Base-by-base conservation (phyloP, 2,888 invertebrate species). In the Drosophila meridionalis region DNA sequence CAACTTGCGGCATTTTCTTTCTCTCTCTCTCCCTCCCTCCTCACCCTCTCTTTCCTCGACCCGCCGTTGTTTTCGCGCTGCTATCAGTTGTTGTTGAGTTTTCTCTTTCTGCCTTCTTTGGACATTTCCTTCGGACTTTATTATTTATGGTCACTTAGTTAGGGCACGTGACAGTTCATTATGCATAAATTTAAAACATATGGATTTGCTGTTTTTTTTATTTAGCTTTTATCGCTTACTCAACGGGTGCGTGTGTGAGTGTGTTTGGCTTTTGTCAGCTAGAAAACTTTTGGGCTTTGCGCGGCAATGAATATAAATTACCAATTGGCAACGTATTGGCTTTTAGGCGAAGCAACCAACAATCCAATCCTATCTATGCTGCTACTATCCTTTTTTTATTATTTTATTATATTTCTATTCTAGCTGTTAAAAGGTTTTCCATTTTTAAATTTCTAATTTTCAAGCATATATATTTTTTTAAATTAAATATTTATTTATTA, bases 141-240 rank as follows among this genome's bases (percentile, higher is more conserved):
- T 82, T 84, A 82, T 86, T 86, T 82, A 86, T 82, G 84, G 75
- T 70, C 82, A 79, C 72, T 86, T 79, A 68, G 73, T 69, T 70
- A 34, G 61, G 53, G 67, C 73, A 73, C 61, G 73, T 73, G 79
- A 81, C 75, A 78, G 78, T 82, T 78, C 80, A 80, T 82, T 71
- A 71, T 78, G 71, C 73, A 81, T 78, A 80, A 78, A 74, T 81
- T 79, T 73, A 69, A 73, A 72, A 67, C 82, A 81, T 82, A 82
- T 82, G 82, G 69, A 69, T 61, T 43, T 67, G 60, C 55, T 53
- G 28, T 50, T 59, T 58, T 69, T 71, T 68, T 73, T 62, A 53
- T 71, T 68, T 50, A 20, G 9, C 48, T 78, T 75, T 77, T 79
- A 78, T 80, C 76, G 67, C 69, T 55, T 62, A 74, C 57, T 75